Evolutionary conservation across 2,888 invertebrate species (phyloP).

Genomic region (Drosophila yooni): DNA sequence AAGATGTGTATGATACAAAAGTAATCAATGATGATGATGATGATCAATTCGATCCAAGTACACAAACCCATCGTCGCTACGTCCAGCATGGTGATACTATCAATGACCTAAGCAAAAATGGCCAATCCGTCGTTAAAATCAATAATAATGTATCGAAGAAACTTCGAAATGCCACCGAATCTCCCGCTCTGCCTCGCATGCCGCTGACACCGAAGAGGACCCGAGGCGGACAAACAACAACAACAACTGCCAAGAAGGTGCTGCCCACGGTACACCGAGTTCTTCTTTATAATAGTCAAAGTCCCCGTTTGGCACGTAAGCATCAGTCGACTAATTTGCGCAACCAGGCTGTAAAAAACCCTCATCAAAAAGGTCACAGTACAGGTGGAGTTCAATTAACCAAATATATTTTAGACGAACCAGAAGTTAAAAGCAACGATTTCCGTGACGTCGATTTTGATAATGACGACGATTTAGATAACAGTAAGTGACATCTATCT

Average conservation of each 20-base stretch:
- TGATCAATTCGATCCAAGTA: conserved; percentile 37
- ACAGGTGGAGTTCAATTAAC: conserved; percentile 19
- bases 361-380: conserved; percentile 46
- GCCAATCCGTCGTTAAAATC: conserved; percentile 37
- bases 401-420: conserved; percentile 49
- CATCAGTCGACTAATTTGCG: conserved; percentile 62
- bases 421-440: conserved; percentile 50
- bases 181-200: conserved; percentile 47
- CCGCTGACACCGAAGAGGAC: conserved; percentile 69
- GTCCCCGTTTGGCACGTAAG: conserved; percentile 79
- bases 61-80: conserved; percentile 57
- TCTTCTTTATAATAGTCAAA: conserved; percentile 82
- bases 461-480: conserved; percentile 78
- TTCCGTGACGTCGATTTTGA: conserved; percentile 55
- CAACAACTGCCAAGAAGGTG: conserved; percentile 62
- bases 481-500: conserved; percentile 56
- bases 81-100: conserved; percentile 67
- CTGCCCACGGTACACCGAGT: conserved; percentile 80
- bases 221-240: conserved; percentile 46
- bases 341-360: conserved; percentile 41
- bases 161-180: conserved; percentile 36
- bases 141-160: conserved; percentile 47
- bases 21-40: conserved; percentile 31
- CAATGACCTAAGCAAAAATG: conserved; percentile 27
- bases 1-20: conserved; percentile 41